phyloP scores from a whole-genome alignment of 2,797 vertebrate genomes.

The Sandelia bainsii region DNA sequence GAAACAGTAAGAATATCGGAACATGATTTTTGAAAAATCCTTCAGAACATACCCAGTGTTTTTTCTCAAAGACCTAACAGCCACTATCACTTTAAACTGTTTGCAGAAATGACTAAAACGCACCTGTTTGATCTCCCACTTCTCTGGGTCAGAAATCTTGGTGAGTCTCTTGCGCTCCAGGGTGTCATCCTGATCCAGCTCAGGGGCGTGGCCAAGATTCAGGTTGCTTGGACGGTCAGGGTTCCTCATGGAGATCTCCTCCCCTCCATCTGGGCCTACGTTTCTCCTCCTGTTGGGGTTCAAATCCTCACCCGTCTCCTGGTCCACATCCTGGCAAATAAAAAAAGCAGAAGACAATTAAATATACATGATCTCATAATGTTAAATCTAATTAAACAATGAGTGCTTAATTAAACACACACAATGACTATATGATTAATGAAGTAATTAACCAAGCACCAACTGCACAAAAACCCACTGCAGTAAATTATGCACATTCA shows the following conservation, averaged over 20 bases:
- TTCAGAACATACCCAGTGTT: background rate
- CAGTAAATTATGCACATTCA: background rate
- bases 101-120: background rate
- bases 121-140: constrained; percentile 99
- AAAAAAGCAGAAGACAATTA: background rate
- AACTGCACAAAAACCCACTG: no score
- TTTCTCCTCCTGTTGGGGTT: constrained; percentile 96
- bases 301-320: constrained; percentile 96
- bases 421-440: no score
- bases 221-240: constrained; percentile 95
- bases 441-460: no score
- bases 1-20: background rate
- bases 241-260: constrained; percentile 94
- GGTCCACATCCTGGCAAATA: constrained; percentile 92
- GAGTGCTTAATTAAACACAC: no score
- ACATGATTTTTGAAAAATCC: background rate
- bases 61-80: background rate
- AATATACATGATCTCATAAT: no score
- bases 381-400: no score
- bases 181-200: constrained; percentile 93
- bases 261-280: constrained; percentile 88
- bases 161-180: constrained; percentile 96
- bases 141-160: constrained; percentile 97
- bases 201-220: constrained; percentile 91
- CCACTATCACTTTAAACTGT: background rate